These are phyloP conservation scores for Amblyjoppa proteus DNA, from an alignment of 2,888 invertebrate genomes.

Conservation along the genomic window DNA sequence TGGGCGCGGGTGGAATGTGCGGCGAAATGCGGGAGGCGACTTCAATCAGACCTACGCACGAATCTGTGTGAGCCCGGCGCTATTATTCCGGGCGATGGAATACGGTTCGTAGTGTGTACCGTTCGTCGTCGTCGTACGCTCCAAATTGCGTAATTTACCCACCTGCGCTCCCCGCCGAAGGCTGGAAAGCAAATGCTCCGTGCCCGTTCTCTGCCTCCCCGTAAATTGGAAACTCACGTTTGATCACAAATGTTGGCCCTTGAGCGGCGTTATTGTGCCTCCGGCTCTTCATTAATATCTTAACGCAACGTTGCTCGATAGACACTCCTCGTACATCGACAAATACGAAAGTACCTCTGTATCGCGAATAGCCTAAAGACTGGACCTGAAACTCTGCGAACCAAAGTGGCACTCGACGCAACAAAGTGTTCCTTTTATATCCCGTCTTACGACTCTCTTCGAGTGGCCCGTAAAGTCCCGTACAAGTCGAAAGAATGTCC, in stretches of 20 bases:
- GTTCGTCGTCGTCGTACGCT: conserved; percentile 48
- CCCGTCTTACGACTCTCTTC: conserved; percentile 7
- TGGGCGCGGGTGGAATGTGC: neutral
- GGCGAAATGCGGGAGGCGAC: conserved; percentile 41
- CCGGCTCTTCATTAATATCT: conserved; percentile 25
- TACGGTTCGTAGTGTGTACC: conserved; percentile 30
- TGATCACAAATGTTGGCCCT: conserved; percentile 51
- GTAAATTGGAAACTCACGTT: conserved; percentile 59
- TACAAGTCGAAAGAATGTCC: conserved; percentile 4
- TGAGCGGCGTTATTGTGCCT: conserved; percentile 34
- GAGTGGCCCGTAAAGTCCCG: conserved; percentile 17
- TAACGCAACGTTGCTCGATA: conserved; percentile 18
- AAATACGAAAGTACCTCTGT: conserved; percentile 16
- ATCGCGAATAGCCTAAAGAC: neutral
- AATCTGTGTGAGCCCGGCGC: conserved; percentile 29
- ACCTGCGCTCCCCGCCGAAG: conserved; percentile 57
- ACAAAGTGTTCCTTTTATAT: conserved; percentile 9
- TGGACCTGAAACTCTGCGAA: neutral
- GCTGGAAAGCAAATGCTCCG: conserved; percentile 56
- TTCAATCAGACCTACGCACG: conserved; percentile 49
- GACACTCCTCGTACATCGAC: neutral
- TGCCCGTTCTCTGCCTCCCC: conserved; percentile 42
- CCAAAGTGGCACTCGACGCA: conserved; percentile 22
- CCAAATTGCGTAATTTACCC: conserved; percentile 63
- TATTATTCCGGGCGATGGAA: conserved; percentile 51